phyloP scores from a whole-genome alignment of 2,888 invertebrate species.

The Drosophila demipolita region DNA sequence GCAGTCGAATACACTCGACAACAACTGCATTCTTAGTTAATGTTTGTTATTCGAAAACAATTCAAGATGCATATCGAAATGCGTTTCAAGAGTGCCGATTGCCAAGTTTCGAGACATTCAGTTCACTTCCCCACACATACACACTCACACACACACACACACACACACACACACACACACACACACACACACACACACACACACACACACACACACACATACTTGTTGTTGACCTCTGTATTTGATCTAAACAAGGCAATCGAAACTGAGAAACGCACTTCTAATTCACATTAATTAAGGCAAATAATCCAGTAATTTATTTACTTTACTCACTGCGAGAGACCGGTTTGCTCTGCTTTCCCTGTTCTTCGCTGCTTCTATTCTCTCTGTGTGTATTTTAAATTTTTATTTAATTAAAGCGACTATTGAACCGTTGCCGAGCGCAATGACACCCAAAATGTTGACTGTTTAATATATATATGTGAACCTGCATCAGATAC shows the following conservation, averaged over 20 bases:
- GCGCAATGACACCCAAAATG: slow-evolving; percentile 29
- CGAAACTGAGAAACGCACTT: slow-evolving; percentile 14
- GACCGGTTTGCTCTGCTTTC: slow-evolving; percentile 6
- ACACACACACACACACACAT: background rate
- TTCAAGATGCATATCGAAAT: slow-evolving; percentile 52
- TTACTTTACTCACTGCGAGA: slow-evolving; percentile 16
- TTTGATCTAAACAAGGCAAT: slow-evolving; percentile 15
- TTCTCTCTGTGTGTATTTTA: slow-evolving; percentile 7
- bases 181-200: background rate
- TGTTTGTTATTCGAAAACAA: slow-evolving; percentile 27
- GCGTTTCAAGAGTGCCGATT: slow-evolving; percentile 52
- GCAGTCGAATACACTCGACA: background rate
- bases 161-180: background rate
- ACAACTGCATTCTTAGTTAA: background rate
- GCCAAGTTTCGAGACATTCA: slow-evolving; percentile 37
- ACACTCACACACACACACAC: background rate
- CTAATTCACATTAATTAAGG: slow-evolving; percentile 53
- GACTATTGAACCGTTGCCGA: slow-evolving; percentile 25
- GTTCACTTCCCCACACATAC: slow-evolving; percentile 27
- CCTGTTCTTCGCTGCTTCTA: background rate
- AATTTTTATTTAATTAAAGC: slow-evolving; percentile 50
- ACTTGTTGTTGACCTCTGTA: background rate
- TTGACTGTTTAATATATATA: slow-evolving; percentile 16
- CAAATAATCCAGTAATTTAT: slow-evolving; percentile 55
- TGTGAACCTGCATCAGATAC: slow-evolving; percentile 10